A percentile compares a stretch with the other conserved stretches of the same genome.
phyloP scores from a whole-genome alignment of 2,113 vertebrate genomes.

The Phoxinus phoxinus region DNA sequence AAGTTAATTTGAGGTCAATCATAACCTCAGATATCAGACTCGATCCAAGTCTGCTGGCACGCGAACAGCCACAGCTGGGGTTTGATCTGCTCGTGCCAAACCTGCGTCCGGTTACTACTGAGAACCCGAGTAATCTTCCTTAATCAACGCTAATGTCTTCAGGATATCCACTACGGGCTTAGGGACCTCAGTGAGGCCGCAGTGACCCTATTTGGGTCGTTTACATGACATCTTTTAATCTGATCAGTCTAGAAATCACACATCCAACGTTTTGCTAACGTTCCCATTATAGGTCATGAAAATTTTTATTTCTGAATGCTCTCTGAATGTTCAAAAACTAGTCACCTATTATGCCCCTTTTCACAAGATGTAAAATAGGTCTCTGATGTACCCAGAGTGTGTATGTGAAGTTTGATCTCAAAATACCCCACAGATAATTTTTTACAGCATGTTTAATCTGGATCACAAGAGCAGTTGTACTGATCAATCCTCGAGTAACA shows the following conservation, averaged over 20 bases:
- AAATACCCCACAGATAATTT: too few relatives aligned
- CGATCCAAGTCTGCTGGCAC: slow-evolving; percentile 17
- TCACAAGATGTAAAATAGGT: too few relatives aligned
- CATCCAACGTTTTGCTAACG: too few relatives aligned
- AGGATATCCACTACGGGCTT: neutral
- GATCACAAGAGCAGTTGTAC: too few relatives aligned
- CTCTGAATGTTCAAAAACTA: too few relatives aligned
- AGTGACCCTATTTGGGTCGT: neutral
- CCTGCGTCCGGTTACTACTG: neutral
- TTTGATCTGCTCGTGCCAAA: slow-evolving; percentile 31
- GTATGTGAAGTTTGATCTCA: too few relatives aligned
- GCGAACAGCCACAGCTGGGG: neutral
- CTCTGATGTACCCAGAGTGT: too few relatives aligned
- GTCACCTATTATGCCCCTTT: too few relatives aligned
- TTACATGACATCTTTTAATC: slow-evolving; percentile 6
- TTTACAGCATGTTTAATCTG: too few relatives aligned
- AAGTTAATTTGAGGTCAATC: slow-evolving; percentile 67
- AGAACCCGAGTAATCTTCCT: neutral
- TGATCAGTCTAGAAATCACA: neutral
- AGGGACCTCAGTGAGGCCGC: slow-evolving; percentile 13
- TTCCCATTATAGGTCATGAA: too few relatives aligned
- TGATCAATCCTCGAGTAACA: too few relatives aligned
- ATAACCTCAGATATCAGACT: slow-evolving; percentile 31
- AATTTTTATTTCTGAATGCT: too few relatives aligned
- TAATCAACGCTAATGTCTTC: slow-evolving; percentile 11